Base-by-base conservation (phyloP, 2,113 vertebrate genomes). In the Muscicapa adusta region DNA sequence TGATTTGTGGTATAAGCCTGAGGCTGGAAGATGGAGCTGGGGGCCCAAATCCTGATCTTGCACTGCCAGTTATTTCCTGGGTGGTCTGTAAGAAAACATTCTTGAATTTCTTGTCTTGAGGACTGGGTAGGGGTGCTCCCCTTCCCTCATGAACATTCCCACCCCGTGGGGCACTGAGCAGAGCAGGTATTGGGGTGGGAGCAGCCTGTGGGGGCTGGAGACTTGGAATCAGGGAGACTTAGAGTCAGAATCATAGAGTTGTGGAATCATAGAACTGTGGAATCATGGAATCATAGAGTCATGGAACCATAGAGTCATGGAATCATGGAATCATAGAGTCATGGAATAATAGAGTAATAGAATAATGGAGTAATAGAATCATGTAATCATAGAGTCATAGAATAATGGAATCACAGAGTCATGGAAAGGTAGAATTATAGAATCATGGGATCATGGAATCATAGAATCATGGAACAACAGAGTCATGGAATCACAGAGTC, bases 291-390 rank as follows among this genome's bases (percentile, higher is more conserved):
- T 31, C 7, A 12, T 2, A 0, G 31, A 31, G 5, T 26, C 33
- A 45, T 4, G 5, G 23, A 18, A 1, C 14, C 17, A 16, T 3
- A 1, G 34, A 50, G 3, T 20, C 5, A 10, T 3, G 4, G 36
- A 42, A 0, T 25, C 10, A 40, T 12, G 2, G 22, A 47, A 23
- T 14, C 23, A 24, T 24, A 2, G 47, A 48, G 4, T 48, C 47
- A 25, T 14, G 4, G 40, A 79, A 1, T 43, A 6, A 11, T 0
- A 2, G 24, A 63, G 3, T 6, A 8, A 25, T 6, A 2, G 17
- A 36, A 4, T 12, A 8, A 51, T 1, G 1, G 6, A 50, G 0
- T n/a, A 5, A n/a, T 42, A 1, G 28, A 56, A 2, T 33, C 6
- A 7, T 3, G 1, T 19, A 51, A 5, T 8, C 17, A 68, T 5